Evolutionary conservation across 2,797 vertebrate species (phyloP).

Genomic region (Fistularia commersonii): DNA sequence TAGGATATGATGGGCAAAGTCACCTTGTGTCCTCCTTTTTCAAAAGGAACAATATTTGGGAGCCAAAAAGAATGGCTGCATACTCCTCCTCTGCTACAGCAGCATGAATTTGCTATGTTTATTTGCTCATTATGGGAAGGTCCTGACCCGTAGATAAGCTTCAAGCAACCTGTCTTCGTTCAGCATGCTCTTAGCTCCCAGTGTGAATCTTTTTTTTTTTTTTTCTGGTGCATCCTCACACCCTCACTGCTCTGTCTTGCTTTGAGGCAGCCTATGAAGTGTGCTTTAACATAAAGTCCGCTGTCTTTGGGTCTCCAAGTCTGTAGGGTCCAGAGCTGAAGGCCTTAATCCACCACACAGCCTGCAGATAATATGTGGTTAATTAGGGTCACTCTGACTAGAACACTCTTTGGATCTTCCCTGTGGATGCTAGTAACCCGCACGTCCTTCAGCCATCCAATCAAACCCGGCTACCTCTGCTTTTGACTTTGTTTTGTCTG

Average conservation of each 20-base stretch:
- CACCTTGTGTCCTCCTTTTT: constrained; percentile 25
- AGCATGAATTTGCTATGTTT: constrained; percentile 33
- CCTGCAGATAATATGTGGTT: constrained; percentile 75
- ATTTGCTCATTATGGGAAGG: constrained; percentile 52
- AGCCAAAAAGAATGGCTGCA: constrained; percentile 11
- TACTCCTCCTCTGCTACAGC: constrained; percentile 1
- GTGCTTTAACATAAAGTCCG: constrained; percentile 37
- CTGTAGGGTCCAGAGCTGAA: constrained; percentile 53
- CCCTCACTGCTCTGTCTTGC: constrained; percentile 20
- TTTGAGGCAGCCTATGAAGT: constrained; percentile 51
- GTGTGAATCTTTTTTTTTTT: constrained; percentile 25
- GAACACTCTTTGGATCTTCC: constrained; percentile 64
- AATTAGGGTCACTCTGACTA: constrained; percentile 75
- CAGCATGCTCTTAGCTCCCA: constrained; percentile 18
- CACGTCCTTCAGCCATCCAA: constrained; percentile 64
- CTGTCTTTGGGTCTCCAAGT: constrained; percentile 51
- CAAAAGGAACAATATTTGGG: constrained; percentile 4
- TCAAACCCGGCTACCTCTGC: constrained; percentile 20
- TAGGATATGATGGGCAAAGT: constrained; percentile 33
- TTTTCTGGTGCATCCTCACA: constrained; percentile 25
- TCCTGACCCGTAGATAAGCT: constrained; percentile 41
- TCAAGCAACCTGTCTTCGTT: constrained; percentile 27
- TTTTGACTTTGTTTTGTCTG: constrained; percentile 27
- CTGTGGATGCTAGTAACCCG: constrained; percentile 63
- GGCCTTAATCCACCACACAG: constrained; percentile 69